Evolutionary conservation across 2,888 invertebrate species (phyloP), one percentile per base, ranked within the genome.

Genomic region (Sinopyrophorus schimmeli): DNA sequence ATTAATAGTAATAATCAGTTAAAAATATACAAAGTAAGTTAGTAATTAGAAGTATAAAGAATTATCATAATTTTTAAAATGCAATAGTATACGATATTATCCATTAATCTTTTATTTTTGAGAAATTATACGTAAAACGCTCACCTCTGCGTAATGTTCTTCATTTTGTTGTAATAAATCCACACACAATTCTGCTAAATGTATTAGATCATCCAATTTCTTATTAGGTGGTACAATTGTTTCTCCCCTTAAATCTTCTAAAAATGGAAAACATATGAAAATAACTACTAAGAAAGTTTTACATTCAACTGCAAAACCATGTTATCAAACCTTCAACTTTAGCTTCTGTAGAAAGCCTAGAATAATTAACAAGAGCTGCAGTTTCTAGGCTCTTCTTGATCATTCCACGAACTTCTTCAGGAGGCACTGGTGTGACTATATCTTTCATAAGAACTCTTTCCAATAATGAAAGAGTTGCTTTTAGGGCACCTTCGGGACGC

Each of bases 361-460:
- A 92, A 74, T 99, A 99, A 76, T 99, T 99, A 40, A 98, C 88
- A 41, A 98, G 80, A 1, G 99, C 99, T 7, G 99, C 99, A 55
- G 93, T 95, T 78, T 99, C 98, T 62, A 99, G 79, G 72, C 97
- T 94, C 63, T 94, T 95, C 72, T 96, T 92, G 59, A 99, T 97
- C 82, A 98, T 91, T 24, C 84, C 83, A 55, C 97, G 82, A 1
- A 99, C 98, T 75, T 99, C 99, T 73, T 98, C 83, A 61, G 93
- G 86, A 48, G 95, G 91, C 37, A 97, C 97, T 3, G 97, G 96
- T 17, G 97, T 97, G 28, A 92, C 95, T 55, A 96, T 92, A 73
- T 99, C 99, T 74, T 99, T 99, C 98, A 99, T 99, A 54, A 99
- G 75, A 6, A 99, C 97, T 65, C 98, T 81, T 77, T 99, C 99